Conservation (phyloP, 1,140 invertebrate genomes). For the Euwallacea similis region DNA sequence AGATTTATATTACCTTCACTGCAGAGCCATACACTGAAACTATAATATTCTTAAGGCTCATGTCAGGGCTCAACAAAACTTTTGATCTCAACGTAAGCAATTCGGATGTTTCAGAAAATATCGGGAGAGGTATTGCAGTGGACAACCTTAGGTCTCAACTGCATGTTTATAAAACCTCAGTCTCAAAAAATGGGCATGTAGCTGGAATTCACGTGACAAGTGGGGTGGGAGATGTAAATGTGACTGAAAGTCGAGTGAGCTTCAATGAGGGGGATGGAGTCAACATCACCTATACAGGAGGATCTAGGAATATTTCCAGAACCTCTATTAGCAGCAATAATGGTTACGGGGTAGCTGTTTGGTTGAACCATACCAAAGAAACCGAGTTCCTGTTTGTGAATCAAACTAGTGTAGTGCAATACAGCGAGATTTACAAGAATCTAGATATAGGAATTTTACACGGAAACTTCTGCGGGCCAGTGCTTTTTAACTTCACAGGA, state of each 20-base stretch:
- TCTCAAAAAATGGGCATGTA: slow-evolving; percentile 86
- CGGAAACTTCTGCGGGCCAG: slow-evolving; percentile 74
- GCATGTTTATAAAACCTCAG: slow-evolving; percentile 75
- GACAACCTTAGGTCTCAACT: slow-evolving; percentile 82
- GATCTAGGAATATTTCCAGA: slow-evolving; percentile 83
- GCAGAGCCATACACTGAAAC: slow-evolving; percentile 70
- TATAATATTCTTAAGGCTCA: slow-evolving; percentile 73
- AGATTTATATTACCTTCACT: slow-evolving; percentile 74
- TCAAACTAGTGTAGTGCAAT: slow-evolving; percentile 84
- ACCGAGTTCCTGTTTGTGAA: slow-evolving; percentile 76
- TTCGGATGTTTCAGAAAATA: slow-evolving; percentile 83
- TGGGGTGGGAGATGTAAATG: slow-evolving; percentile 89
- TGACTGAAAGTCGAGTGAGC: slow-evolving; percentile 85
- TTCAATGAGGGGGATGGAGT: slow-evolving; percentile 91
- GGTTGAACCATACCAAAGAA: slow-evolving; percentile 85
- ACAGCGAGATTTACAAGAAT: slow-evolving; percentile 84
- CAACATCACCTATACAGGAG: slow-evolving; percentile 90
- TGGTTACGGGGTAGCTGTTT: slow-evolving; percentile 82
- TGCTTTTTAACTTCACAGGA: slow-evolving; percentile 82
- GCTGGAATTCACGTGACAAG: slow-evolving; percentile 83
- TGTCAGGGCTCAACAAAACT: slow-evolving; percentile 76
- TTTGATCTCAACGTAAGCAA: slow-evolving; percentile 87
- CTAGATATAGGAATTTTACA: slow-evolving; percentile 80
- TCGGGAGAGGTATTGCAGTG: slow-evolving; percentile 86
- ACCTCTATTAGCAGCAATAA: slow-evolving; percentile 78